phyloP scores from a whole-genome alignment of 2,797 vertebrate species.

The Rhinatrema bivittatum region DNA sequence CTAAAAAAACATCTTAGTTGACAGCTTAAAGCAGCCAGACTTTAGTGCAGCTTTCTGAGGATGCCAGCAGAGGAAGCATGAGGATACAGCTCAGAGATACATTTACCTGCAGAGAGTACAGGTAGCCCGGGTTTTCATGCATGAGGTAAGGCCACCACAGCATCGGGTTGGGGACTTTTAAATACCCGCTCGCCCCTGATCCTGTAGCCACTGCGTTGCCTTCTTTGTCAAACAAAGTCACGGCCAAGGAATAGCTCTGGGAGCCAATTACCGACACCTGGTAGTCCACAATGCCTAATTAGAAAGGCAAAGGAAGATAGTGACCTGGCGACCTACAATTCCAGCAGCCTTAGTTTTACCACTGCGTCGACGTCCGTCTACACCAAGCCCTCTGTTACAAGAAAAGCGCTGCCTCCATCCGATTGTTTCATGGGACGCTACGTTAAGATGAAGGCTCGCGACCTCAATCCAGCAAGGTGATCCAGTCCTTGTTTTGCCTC shows the following conservation, averaged over 20 bases:
- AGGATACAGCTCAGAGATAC: too few species aligned
- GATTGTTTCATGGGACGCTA: too few species aligned
- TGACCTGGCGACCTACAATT: neutral
- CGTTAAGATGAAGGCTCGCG: too few species aligned
- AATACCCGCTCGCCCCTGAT: slow-evolving; percentile 43
- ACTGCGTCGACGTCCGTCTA: too few species aligned
- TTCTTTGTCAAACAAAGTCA: slow-evolving; percentile 62
- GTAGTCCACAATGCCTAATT: slow-evolving; percentile 71
- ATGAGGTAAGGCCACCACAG: slow-evolving; percentile 97
- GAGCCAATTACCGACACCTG: slow-evolving; percentile 57
- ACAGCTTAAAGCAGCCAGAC: too few species aligned
- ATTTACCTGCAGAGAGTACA: slow-evolving; percentile 82
- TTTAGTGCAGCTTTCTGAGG: too few species aligned
- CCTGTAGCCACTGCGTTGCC: slow-evolving; percentile 60
- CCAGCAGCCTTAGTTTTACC: neutral
- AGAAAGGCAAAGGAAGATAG: slow-evolving; percentile 8
- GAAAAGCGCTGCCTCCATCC: too few species aligned
- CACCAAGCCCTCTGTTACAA: too few species aligned
- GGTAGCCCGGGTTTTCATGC: slow-evolving; percentile 77
- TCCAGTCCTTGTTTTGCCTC: too few species aligned
- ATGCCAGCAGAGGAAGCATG: too few species aligned
- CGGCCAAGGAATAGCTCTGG: slow-evolving; percentile 43
- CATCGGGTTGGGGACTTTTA: slow-evolving; percentile 67
- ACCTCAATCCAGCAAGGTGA: too few species aligned
- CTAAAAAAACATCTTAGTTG: too few species aligned